Conservation (phyloP, 2,797 vertebrate species). For the Arrhamphus sclerolepis region DNA sequence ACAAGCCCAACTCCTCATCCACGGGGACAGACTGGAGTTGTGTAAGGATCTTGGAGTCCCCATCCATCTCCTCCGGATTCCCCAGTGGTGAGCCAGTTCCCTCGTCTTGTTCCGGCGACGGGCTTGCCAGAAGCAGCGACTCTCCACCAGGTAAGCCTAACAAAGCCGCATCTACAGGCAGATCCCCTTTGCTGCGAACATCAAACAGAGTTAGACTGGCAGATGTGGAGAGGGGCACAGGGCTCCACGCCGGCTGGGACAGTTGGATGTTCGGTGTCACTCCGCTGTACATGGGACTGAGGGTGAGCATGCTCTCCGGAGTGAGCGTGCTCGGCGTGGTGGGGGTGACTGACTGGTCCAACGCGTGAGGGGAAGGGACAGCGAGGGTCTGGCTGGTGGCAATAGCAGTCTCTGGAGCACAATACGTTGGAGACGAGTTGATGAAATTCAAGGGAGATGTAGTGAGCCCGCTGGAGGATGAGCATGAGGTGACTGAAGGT, state of each 20-base stretch:
- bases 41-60: conserved; percentile 87
- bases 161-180: conserved; percentile 79
- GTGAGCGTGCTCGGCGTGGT: conserved; percentile 62
- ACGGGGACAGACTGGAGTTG: conserved; percentile 91
- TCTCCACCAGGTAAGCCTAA: conserved; percentile 84
- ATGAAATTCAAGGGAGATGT: conserved; percentile 76
- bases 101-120: conserved; percentile 77
- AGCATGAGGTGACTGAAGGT: conserved; percentile 26
- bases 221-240: conserved; percentile 72
- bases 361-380: conserved; percentile 51
- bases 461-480: conserved; percentile 53
- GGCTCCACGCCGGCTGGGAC: conserved; percentile 79
- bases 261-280: conserved; percentile 62
- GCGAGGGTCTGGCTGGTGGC: conserved; percentile 45
- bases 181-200: conserved; percentile 82
- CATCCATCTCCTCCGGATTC: conserved; percentile 82
- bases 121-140: conserved; percentile 82
- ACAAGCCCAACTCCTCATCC: conserved; percentile 85
- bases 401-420: conserved; percentile 63
- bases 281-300: conserved; percentile 79
- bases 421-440: conserved; percentile 73
- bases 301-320: conserved; percentile 81
- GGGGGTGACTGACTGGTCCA: conserved; percentile 64
- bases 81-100: conserved; percentile 75
- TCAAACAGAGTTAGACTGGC: conserved; percentile 84